Percentiles rank a stretch among this genome's conserved stretches.
phyloP scores from a whole-genome alignment of 2,797 vertebrate species.

The Mormyrops boulengeri region DNA sequence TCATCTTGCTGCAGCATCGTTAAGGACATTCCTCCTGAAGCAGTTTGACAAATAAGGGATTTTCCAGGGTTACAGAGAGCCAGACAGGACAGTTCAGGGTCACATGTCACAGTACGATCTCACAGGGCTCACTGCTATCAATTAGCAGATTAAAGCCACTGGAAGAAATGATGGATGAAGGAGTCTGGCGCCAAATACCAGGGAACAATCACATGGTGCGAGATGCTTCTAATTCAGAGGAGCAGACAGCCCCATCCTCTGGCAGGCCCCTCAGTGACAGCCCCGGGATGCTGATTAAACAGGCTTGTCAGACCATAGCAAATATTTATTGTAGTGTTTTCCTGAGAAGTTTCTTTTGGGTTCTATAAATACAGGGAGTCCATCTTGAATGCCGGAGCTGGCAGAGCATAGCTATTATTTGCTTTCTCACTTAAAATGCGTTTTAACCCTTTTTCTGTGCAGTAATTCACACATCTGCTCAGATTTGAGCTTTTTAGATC shows the following conservation, averaged over 20 bases:
- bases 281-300: not conserved
- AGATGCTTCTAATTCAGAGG: not conserved
- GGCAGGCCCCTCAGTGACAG: not conserved
- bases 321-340: slow-evolving; percentile 1
- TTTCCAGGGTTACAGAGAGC: not conserved
- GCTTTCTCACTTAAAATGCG: not conserved
- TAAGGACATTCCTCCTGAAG: not conserved
- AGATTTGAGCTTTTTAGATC: not conserved
- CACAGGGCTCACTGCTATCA: not conserved
- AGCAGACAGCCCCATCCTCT: not conserved
- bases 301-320: not conserved
- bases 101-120: not conserved
- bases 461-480: not conserved
- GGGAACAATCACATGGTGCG: not conserved
- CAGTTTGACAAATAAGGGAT: not conserved
- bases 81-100: not conserved
- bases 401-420: not conserved
- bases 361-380: not conserved
- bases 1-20: not conserved
- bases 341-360: not conserved
- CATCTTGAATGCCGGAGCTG: not conserved
- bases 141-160: not conserved
- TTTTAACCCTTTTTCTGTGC: not conserved
- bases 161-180: not conserved
- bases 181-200: not conserved